phyloP scores from a whole-genome alignment of 1,140 invertebrate species.

The Limonius californicus region DNA sequence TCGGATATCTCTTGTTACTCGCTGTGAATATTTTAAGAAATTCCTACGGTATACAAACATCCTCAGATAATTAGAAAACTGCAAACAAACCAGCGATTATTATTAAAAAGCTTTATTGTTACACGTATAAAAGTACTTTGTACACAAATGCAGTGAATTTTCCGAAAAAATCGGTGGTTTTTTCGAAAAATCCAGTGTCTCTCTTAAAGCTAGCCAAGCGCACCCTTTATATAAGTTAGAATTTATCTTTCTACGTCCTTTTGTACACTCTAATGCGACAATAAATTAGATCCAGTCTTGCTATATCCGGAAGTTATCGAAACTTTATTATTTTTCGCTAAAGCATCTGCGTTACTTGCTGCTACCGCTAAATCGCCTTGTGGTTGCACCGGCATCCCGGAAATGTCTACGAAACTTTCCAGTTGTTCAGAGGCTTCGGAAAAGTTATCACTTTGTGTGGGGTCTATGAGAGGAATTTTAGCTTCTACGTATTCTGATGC shows the following conservation, averaged over 20 bases:
- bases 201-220: neutral
- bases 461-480: slow-evolving; percentile 36
- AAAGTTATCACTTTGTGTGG: slow-evolving; percentile 26
- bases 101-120: neutral
- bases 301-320: slow-evolving; percentile 53
- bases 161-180: neutral
- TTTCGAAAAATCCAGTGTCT: slow-evolving; percentile 8
- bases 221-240: neutral
- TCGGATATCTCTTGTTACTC: neutral
- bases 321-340: slow-evolving; percentile 42
- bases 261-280: neutral
- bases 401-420: slow-evolving; percentile 38
- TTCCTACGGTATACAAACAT: slow-evolving; percentile 3
- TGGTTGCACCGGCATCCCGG: slow-evolving; percentile 23
- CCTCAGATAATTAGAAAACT: no score
- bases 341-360: slow-evolving; percentile 14
- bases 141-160: slow-evolving; percentile 2
- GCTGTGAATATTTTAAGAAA: slow-evolving; percentile 3
- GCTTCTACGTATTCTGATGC: slow-evolving; percentile 34
- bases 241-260: neutral
- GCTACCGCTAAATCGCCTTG: slow-evolving; percentile 28
- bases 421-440: slow-evolving; percentile 36
- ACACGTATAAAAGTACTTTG: slow-evolving; percentile 7
- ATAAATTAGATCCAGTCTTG: slow-evolving; percentile 29
- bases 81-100: slow-evolving; percentile 7